Conservation (phyloP, 2,888 invertebrate species). For the Eupithecia abbreviata region DNA sequence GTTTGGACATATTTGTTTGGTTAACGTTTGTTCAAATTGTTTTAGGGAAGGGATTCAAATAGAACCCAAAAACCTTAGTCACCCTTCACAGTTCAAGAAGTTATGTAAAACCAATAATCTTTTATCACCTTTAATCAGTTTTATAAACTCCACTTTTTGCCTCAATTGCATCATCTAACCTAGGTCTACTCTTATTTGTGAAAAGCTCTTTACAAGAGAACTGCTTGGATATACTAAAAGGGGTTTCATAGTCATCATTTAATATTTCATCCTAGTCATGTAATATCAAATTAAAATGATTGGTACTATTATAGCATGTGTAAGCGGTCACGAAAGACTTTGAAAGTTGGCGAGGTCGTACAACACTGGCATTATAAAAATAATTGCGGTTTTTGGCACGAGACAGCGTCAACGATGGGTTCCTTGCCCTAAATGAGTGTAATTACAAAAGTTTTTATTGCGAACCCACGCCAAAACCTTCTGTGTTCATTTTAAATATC, state of each 20-base stretch:
- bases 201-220: neutral
- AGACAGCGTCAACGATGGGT: constrained; percentile 75
- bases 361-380: constrained; percentile 73
- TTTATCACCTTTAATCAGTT: neutral
- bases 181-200: neutral
- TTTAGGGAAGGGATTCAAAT: neutral
- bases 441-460: constrained; percentile 83
- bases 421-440: constrained; percentile 79
- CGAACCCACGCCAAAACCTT: constrained; percentile 77
- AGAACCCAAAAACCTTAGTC: neutral
- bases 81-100: neutral
- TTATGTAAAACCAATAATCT: neutral
- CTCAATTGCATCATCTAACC: neutral
- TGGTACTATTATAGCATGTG: constrained; percentile 11
- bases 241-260: no score
- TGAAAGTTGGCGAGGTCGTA: constrained; percentile 58
- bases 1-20: neutral
- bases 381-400: constrained; percentile 81
- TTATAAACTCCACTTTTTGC: neutral
- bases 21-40: neutral
- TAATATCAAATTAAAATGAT: neutral
- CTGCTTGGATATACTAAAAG: no score
- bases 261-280: neutral
- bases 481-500: constrained; percentile 56
- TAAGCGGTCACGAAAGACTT: constrained; percentile 48